Conservation (phyloP, 2,888 invertebrate genomes). For the Teleiodes luculella region DNA sequence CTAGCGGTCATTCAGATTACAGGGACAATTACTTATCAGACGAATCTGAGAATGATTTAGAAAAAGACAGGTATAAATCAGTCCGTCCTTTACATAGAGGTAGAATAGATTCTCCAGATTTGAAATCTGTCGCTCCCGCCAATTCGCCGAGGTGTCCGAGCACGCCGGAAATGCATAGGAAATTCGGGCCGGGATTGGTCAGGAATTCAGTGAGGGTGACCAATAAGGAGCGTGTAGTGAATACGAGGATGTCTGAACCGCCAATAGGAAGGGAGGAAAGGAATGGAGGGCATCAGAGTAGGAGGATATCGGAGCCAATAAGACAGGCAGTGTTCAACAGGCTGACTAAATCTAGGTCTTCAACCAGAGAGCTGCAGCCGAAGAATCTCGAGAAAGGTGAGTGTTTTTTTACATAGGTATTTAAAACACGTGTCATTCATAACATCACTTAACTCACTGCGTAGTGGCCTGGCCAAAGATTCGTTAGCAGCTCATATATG, state of each 20-base stretch:
- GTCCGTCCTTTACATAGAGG: conserved; percentile 82
- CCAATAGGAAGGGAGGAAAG: conserved; percentile 56
- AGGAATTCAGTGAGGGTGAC: conserved; percentile 62
- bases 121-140: conserved; percentile 64
- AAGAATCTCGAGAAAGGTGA: conserved; percentile 61
- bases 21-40: conserved; percentile 57
- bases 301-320: conserved; percentile 61
- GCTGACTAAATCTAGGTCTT: conserved; percentile 70
- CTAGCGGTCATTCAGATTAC: conserved; percentile 59
- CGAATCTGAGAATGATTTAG: conserved; percentile 65
- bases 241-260: conserved; percentile 81
- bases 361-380: conserved; percentile 68
- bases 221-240: conserved; percentile 72
- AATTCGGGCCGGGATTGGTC: conserved; percentile 73
- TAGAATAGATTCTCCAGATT: conserved; percentile 79
- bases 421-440: too few relatives aligned
- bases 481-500: too few relatives aligned
- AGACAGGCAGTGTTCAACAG: conserved; percentile 62
- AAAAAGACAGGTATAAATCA: conserved; percentile 78
- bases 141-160: conserved; percentile 77
- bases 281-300: conserved; percentile 58
- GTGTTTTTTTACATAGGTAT: not conserved
- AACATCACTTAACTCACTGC: too few relatives aligned
- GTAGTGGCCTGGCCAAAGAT: too few relatives aligned
- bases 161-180: conserved; percentile 80